Evolutionary conservation across 1,140 invertebrate species (phyloP), one percentile per base, ranked within the genome.

Genomic region (Meloidogyne hapla): DNA sequence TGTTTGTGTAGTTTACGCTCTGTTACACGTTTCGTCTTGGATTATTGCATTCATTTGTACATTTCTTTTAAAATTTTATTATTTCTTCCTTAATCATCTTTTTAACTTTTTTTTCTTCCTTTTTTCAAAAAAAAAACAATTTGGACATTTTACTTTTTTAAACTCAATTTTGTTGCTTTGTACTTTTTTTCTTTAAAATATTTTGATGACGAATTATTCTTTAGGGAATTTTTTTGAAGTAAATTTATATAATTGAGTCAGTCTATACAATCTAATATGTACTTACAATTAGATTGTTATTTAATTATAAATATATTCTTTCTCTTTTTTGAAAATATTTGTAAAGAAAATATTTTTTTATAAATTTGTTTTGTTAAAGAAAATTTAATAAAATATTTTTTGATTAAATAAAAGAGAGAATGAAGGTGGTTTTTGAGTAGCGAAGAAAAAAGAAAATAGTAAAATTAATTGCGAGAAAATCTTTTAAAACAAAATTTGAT

Each of bases 191-290:
- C 40, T 42, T 42, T 42, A 42, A 42, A 42, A 42, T 4, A n/a
- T 56, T 56, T n/a, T 56, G n/a, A 56, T 56, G 48, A 56, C 48
- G 48, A 56, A 56, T 56, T 56, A 56, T 56, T 56, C 48, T n/a
- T 56, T n/a, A n/a, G 48, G 48, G 48, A 56, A 56, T n/a, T 56
- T 56, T 21, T 56, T 56, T 18, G 18, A 56, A 8, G n/a, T n/a
- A 56, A n/a, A 9, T 15, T 15, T 56, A 56, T 21, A 56, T 56
- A 56, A 56, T 56, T 56, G 48, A 56, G 48, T 56, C 12, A 56
- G 12, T 42, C 40, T 42, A 21, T n/a, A 56, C 5, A n/a, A 38
- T 38, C 9, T 38, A 38, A 38, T 0, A 56, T 56, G 48, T 56
- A 56, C 48, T 56, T 56, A 56, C 10, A 6, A n/a, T 5, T 6